Base-by-base conservation (phyloP, 2,888 invertebrate genomes). In the Oxytorus armatus region DNA sequence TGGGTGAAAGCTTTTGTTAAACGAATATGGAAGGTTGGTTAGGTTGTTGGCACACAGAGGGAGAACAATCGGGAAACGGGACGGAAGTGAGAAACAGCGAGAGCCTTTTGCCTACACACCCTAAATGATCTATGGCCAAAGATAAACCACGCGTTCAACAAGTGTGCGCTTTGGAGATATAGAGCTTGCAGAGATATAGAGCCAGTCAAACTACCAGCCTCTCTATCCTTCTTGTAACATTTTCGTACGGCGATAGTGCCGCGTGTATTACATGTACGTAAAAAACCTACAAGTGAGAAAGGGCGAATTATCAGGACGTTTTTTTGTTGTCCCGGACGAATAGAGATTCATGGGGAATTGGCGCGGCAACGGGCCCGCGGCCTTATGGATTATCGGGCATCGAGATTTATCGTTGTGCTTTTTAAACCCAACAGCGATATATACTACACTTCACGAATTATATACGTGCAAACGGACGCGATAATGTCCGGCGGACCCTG, bases 91-190 rank as follows among this genome's bases (percentile, higher is more conserved):
- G 65, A 39, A 23, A 11, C 39, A 55, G 49, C 3, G 10, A 8
- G 10, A 72, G 69, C 59, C 79, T 79, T 77, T 77, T 66, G 76
- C 83, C 86, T 81, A 83, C 85, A 82, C 86, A 85, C 85, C 85
- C 85, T 85, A 87, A 88, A 87, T 91, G 91, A 91, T 91, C 90
- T 91, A 91, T 91, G 88, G 88, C 87, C 88, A 82, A 90, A 90
- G 91, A 91, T 91, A 91, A 91, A 89, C 90, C 90, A 90, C 89
- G 90, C 90, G 91, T 89, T 91, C 91, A 91, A 91, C 91, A 91
- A 91, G 91, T 91, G 91, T 90, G 89, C 81, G 82, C 87, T 88
- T 87, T 83, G 86, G 85, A 89, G 90, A 91, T 91, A 90, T 88
- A 85, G 72, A 65, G 73, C 74, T 69, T 69, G 65, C 73, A 65